Base-by-base conservation (phyloP, 2,113 vertebrate genomes). In the Gymnarchus niloticus region DNA sequence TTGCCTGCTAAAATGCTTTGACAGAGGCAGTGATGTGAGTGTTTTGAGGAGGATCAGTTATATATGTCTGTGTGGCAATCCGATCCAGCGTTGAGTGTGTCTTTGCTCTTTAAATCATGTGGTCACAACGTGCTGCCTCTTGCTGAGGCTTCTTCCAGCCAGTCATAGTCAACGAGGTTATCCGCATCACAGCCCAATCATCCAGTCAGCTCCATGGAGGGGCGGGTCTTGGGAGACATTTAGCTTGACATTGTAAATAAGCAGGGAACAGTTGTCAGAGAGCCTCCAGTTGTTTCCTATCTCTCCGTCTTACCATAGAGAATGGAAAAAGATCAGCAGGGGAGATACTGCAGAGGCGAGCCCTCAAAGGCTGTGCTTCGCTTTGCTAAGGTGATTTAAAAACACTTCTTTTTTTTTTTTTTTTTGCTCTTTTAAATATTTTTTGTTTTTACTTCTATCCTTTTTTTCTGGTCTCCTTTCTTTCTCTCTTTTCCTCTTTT, bases 221-320 rank as follows among this genome's bases (percentile, higher is more conserved):
- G 95, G 94, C 86, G 93, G 94, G 91, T 85, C 88, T 3, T 81
- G 84, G 88, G 86, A 95, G 93, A 93, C 94, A 92, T 95, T 94
- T 94, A 93, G 92, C 95, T 95, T 95, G 95, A 95, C 95, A 95
- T 95, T 95, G 94, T 95, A 95, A 95, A 95, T 95, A 95, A 95
- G 94, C 93, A 92, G 92, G 91, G 92, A 94, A 90, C 93, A 94
- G 94, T 95, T 94, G 92, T 92, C 92, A 92, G 92, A 94, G 92
- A 94, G 92, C 91, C 93, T 90, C 91, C 92, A 84, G 92, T 89
- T 91, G 91, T 93, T 86, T 89, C 87, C 84, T 93, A 88, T 90
- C 92, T 92, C 91, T 91, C 89, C 88, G 84, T 91, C 88, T 88
- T 85, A 88, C 92, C 86, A 89, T 57, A 88, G 86, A 88, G 41